Conservation (phyloP, 2,888 invertebrate species). For the Chaitophorus viminalis region DNA sequence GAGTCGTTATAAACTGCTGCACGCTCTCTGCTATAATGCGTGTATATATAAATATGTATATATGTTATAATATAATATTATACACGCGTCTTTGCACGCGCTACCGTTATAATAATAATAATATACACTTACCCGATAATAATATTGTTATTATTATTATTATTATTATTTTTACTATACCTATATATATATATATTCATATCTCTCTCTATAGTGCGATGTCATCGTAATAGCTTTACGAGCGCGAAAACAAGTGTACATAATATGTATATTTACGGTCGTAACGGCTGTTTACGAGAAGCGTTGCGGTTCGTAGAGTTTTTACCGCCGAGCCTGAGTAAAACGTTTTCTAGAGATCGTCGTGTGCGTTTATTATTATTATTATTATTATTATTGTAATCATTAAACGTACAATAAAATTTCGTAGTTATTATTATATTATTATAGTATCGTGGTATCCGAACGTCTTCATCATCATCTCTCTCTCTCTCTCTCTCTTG, state of each 20-base stretch:
- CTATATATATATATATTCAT: background rate
- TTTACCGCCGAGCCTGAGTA: background rate
- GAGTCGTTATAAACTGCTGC: constrained; percentile 46
- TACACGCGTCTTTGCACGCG: background rate
- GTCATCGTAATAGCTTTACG: constrained; percentile 20
- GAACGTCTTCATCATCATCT: too few relatives aligned
- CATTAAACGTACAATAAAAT: too few relatives aligned
- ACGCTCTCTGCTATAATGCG: background rate
- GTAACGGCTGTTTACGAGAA: background rate
- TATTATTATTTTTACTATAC: too few relatives aligned
- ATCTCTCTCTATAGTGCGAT: background rate
- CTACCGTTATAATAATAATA: too few relatives aligned
- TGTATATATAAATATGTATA: background rate
- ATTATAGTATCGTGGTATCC: too few relatives aligned
- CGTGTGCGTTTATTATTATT: background rate
- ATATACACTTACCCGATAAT: background rate
- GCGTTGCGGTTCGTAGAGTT: background rate
- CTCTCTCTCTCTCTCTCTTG: too few relatives aligned
- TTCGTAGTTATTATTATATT: too few relatives aligned
- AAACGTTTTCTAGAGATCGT: constrained; percentile 10
- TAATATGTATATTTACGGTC: background rate
- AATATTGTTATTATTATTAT: too few relatives aligned
- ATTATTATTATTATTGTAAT: background rate
- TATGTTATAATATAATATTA: background rate
- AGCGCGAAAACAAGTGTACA: constrained; percentile 5